Evolutionary conservation across 2,888 invertebrate genomes (phyloP).

Genomic region (Heliconius charithonia): DNA sequence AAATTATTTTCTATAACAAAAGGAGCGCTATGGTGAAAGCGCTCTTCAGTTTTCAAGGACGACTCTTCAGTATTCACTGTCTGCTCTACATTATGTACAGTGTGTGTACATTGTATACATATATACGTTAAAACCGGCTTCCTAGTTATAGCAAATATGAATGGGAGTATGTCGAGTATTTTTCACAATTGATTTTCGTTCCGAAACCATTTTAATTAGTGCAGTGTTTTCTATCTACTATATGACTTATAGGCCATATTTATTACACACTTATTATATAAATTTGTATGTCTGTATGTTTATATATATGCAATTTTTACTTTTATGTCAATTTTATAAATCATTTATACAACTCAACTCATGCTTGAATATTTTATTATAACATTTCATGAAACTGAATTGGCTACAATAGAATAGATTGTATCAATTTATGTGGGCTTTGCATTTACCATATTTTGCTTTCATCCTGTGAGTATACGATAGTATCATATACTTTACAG

Average conservation of each 20-base stretch:
- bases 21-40: not conserved
- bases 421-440: not conserved
- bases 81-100: conserved; percentile 41
- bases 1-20: not conserved
- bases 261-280: not conserved
- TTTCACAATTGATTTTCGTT: conserved; percentile 1
- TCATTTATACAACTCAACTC: not conserved
- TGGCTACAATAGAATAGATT: not conserved
- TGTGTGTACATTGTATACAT: conserved; percentile 31
- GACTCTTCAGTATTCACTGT: conserved; percentile 53
- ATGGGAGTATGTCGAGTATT: not conserved
- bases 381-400: not conserved
- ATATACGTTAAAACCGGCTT: conserved; percentile 36
- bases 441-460: not conserved
- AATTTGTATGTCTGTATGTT: not conserved
- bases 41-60: conserved; percentile 52
- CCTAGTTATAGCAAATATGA: conserved; percentile 20
- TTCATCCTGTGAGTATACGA: not conserved
- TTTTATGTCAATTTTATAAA: not conserved
- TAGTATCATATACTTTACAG: too few species aligned
- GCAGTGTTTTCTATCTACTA: not conserved
- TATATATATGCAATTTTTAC: too few species aligned
- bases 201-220: not conserved
- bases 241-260: not conserved
- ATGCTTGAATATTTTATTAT: not conserved